Evolutionary conservation across 2,797 vertebrate species (phyloP).

Genomic region (Muscicapa comitata): DNA sequence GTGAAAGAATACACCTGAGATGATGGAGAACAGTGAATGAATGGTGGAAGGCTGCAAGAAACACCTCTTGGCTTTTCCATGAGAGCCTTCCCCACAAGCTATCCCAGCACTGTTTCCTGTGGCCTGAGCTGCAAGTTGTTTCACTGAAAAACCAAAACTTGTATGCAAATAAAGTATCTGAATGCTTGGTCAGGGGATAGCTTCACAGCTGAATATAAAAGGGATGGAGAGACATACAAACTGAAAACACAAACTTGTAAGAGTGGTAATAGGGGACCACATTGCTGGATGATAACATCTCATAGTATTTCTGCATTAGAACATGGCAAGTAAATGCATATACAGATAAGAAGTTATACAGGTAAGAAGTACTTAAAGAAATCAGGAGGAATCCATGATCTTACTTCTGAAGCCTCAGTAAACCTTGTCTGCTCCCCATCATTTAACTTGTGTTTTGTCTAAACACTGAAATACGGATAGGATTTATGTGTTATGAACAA

Average conservation of each 20-base stretch:
- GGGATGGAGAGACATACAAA: not conserved
- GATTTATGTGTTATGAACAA: not conserved
- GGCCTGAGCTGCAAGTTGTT: not conserved
- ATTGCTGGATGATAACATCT: not conserved
- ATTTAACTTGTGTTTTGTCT: not conserved
- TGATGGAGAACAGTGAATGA: not conserved
- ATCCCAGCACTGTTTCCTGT: not conserved
- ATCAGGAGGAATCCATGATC: not conserved
- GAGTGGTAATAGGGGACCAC: not conserved
- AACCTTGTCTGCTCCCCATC: not conserved
- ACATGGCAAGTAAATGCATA: not conserved
- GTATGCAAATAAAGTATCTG: not conserved
- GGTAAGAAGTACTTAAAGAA: not conserved
- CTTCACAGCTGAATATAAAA: not conserved
- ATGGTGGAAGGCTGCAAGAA: not conserved
- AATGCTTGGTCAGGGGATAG: not conserved
- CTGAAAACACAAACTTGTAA: not conserved
- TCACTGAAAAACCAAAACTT: not conserved
- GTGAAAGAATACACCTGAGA: not conserved
- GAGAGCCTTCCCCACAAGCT: not conserved
- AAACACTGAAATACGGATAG: not conserved
- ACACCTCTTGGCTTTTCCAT: not conserved
- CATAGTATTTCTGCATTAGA: not conserved
- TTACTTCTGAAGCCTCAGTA: not conserved
- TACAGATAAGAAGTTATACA: not conserved